Base-by-base conservation (phyloP, 37 sponge, comb jelly and placozoan species). In the Haliclona indistincta region DNA sequence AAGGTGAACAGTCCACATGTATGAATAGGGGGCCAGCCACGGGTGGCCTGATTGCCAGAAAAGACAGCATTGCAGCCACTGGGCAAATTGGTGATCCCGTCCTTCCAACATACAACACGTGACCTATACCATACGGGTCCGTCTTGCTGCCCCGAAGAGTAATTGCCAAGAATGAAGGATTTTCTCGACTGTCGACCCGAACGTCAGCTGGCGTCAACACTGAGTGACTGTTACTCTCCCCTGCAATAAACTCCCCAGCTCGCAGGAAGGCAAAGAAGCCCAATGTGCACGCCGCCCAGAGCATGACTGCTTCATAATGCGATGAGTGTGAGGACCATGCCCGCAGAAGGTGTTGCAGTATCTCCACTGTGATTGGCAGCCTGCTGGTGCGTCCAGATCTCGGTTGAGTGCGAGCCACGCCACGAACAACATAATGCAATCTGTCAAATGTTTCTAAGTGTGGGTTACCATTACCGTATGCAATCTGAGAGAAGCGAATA, bases 21-120 rank as follows among this genome's bases (percentile, higher is more conserved):
- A 25, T 33, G 74, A 73, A 73, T n/a, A 73, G 36, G 5, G 56
- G 56, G 5, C 74, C 74, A 5, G 56, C 26, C 33, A 55, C 25
- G 34, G 35, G 30, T 20, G 56, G 56, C 56, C 74, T 54, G 38
- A 23, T 28, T 19, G 55, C 74, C 74, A 73, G 37, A 29, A 56
- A 73, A n/a, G 36, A 20, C 56, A 73, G 56, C 7, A 35, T 54
- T 30, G 74, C 58, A 2, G 42, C 55, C 56, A 73, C 60, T 19
- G 74, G 74, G 38, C 74, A 73, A 4, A 73, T 28, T 25, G 30
- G 28, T 20, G 23, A n/a, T 20, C 38, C 22, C 5, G 74, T 73
- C 56, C 39, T 55, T 45, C 74, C 74, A 32, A 51, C 13, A 19
- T 51, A 51, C 17, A 51, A 20, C 53, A 19, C 19, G 13, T 13